These are phyloP conservation scores for Megalopta genalis DNA, from an alignment of 1,140 invertebrate species.

Conservation along the genomic window DNA sequence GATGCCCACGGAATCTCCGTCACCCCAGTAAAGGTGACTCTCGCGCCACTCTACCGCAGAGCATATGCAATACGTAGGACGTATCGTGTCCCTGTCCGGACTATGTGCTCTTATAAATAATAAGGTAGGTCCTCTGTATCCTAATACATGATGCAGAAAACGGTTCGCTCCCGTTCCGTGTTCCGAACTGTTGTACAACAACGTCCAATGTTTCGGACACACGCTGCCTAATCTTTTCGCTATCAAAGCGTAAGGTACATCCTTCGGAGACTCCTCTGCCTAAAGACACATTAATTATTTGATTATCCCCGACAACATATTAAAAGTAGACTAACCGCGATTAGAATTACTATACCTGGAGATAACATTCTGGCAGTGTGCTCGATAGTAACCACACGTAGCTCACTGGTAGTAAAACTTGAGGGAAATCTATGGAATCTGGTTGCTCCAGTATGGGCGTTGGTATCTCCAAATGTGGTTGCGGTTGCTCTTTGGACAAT, in stretches of 20 bases:
- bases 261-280: slow-evolving; percentile 70
- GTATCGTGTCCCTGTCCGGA: slow-evolving; percentile 78
- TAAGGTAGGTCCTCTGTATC: slow-evolving; percentile 91
- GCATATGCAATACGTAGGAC: slow-evolving; percentile 88
- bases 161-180: slow-evolving; percentile 93
- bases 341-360: slow-evolving; percentile 68
- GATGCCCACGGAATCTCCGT: slow-evolving; percentile 87
- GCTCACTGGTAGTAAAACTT: slow-evolving; percentile 83
- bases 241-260: slow-evolving; percentile 72
- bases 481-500: slow-evolving; percentile 72
- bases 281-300: slow-evolving; percentile 42
- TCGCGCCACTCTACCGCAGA: slow-evolving; percentile 92
- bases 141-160: slow-evolving; percentile 92
- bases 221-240: slow-evolving; percentile 74
- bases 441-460: slow-evolving; percentile 87
- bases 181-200: slow-evolving; percentile 90
- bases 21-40: slow-evolving; percentile 91
- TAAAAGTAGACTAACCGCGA: not conserved
- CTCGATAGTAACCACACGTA: slow-evolving; percentile 90
- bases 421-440: slow-evolving; percentile 75
- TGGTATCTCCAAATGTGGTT: slow-evolving; percentile 82
- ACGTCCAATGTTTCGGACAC: slow-evolving; percentile 89
- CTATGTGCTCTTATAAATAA: slow-evolving; percentile 84
- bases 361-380: slow-evolving; percentile 86
- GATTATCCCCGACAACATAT: not conserved